Conservation (phyloP, 2,797 vertebrate genomes). For the Anniella stebbinsi region DNA sequence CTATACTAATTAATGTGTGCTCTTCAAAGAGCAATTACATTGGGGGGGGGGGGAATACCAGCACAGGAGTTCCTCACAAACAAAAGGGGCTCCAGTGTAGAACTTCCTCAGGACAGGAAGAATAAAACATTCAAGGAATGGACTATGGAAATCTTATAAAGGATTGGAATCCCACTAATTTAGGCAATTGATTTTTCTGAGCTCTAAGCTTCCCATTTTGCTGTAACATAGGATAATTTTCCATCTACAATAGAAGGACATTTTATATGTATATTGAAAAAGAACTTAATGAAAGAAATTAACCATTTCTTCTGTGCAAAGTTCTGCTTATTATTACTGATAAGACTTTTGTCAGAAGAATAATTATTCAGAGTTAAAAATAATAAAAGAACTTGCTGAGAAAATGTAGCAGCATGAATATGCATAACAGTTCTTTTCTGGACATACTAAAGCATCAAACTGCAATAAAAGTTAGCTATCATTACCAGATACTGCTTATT, state of each 20-base stretch:
- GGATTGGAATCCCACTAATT: neutral
- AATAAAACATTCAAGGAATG: neutral
- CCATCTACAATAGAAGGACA: neutral
- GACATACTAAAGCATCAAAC: conserved; percentile 54
- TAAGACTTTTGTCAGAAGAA: neutral
- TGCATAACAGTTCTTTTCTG: conserved; percentile 36
- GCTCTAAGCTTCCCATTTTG: neutral
- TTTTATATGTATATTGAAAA: neutral
- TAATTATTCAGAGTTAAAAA: neutral
- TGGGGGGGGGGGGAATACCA: too few species aligned
- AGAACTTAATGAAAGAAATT: neutral
- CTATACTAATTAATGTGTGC: too few species aligned
- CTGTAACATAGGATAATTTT: neutral
- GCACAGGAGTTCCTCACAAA: too few species aligned
- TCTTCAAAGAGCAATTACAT: too few species aligned
- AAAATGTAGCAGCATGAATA: neutral
- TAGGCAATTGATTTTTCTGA: neutral
- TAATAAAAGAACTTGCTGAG: neutral
- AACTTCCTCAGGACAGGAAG: neutral
- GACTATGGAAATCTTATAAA: neutral
- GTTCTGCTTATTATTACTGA: neutral
- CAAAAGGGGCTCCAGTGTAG: too few species aligned
- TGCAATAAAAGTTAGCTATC: conserved; percentile 57
- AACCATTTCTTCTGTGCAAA: neutral
- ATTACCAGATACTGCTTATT: conserved; percentile 62